Evolutionary conservation across 2,888 invertebrate genomes (phyloP), one percentile per base, ranked within the genome.

Genomic region (Ophonus ardosiacus): DNA sequence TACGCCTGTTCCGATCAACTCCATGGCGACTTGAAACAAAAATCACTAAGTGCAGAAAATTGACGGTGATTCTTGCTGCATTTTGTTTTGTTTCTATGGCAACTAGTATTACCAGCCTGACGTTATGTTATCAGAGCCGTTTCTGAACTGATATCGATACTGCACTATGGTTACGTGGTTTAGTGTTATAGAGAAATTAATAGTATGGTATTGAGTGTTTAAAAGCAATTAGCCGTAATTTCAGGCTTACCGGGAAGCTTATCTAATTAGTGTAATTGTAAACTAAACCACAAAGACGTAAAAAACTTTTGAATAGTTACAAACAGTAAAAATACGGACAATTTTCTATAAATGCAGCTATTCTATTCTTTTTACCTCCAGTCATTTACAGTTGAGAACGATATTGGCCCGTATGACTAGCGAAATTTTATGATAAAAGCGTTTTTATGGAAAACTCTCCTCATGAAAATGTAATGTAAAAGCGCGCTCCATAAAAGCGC

Each of bases 11-110:
- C 61, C 80, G 80, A 80, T 80, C 80, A 63, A 63, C 80, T 17
- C 18, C 31, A 59, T 18, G 59, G 80, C 68, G 68, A 38, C 24
- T 68, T 24, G n/a, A 68, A 74, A 74, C 71, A 74, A 74, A 74
- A 74, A 74, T 74, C 71, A 59, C 59, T 78, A 78, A 78, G 57
- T 78, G 59, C 78, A 78, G 78, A 78, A 78, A 78, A 78, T 78
- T 78, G 59, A 56, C 78, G 59, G 57, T 24, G 59, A 78, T 76
- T 51, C 76, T 10, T 10, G 78, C 57, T 57, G 31, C 21, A 78
- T 56, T 78, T 78, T 78, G 78, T 78, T 78, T 78, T 78, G 78
- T 78, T 78, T 56, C 78, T 78, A 78, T 24, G 59, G 78, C 78
- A 57, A 78, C 78, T 57, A 13, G 78, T 24, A 78, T 78, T 78